These are phyloP conservation scores for Alviniconcha marisindica DNA, from an alignment of 1,140 invertebrate genomes.

Conservation along the genomic window DNA sequence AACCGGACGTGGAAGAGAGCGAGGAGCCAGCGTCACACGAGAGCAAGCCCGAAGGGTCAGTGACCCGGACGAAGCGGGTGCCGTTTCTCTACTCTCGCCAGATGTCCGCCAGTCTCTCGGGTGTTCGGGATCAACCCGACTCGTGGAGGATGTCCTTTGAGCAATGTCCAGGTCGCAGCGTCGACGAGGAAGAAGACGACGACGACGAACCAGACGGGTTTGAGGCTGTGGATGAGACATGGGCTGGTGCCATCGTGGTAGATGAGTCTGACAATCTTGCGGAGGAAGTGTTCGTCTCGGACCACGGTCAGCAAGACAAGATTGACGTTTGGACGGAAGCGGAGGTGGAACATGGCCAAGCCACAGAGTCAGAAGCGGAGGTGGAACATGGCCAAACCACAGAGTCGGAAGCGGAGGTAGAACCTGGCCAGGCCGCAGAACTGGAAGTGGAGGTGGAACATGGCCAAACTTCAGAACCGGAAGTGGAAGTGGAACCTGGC, in stretches of 20 bases:
- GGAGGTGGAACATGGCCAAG: no score
- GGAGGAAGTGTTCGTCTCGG: neutral
- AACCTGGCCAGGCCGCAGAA: no score
- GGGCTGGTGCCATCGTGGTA: neutral
- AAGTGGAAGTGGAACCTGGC: no score
- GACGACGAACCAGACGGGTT: neutral
- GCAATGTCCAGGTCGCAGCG: neutral
- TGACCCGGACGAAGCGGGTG: neutral
- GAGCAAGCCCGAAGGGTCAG: neutral
- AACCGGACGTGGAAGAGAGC: no score
- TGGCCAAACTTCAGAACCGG: no score
- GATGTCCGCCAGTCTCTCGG: neutral
- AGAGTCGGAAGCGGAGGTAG: no score
- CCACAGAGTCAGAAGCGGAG: no score
- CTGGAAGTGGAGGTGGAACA: no score
- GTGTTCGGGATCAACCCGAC: neutral
- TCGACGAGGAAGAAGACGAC: neutral
- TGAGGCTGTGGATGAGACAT: neutral
- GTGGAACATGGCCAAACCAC: no score
- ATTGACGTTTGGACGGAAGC: no score
- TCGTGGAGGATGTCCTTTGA: slow-evolving; percentile 1
- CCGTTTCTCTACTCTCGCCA: neutral
- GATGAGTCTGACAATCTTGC: neutral
- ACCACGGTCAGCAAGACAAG: no score
- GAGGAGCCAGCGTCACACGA: no score